Conservation (phyloP, 2,888 invertebrate species). For the Slavum lentiscoides region DNA sequence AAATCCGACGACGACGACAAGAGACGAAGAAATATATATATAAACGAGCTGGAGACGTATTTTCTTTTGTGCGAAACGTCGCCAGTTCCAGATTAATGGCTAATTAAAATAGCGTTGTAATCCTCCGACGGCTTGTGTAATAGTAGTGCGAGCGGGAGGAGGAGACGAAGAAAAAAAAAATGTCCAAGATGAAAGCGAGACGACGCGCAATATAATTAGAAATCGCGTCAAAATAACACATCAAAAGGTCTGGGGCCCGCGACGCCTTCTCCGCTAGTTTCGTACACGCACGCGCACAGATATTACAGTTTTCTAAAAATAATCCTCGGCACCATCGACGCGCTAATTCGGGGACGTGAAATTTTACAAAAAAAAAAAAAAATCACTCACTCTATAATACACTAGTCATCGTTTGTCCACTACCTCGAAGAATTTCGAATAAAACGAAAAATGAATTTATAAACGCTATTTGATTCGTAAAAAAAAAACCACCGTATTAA, state of each 20-base stretch:
- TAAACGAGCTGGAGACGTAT: not conserved
- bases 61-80: conserved; percentile 52
- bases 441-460: too few species aligned
- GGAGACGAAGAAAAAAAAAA: not conserved
- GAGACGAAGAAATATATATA: not conserved
- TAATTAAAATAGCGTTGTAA: conserved; percentile 51
- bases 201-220: conserved; percentile 38
- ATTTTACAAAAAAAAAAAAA: too few species aligned
- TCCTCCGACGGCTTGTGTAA: not conserved
- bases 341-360: conserved; percentile 1
- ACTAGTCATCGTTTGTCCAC: too few species aligned
- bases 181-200: conserved; percentile 43
- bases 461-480: too few species aligned
- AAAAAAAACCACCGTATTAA: too few species aligned
- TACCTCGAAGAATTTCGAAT: too few species aligned
- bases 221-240: conserved; percentile 49
- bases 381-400: too few species aligned
- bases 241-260: conserved; percentile 37
- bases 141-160: too few species aligned
- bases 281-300: not conserved
- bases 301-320: conserved; percentile 24
- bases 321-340: conserved; percentile 22
- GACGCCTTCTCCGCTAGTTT: conserved; percentile 16
- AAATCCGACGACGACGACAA: not conserved
- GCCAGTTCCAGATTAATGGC: conserved; percentile 49